phyloP scores from a whole-genome alignment of 2,797 vertebrate species.

The Gadopsis marmoratus region DNA sequence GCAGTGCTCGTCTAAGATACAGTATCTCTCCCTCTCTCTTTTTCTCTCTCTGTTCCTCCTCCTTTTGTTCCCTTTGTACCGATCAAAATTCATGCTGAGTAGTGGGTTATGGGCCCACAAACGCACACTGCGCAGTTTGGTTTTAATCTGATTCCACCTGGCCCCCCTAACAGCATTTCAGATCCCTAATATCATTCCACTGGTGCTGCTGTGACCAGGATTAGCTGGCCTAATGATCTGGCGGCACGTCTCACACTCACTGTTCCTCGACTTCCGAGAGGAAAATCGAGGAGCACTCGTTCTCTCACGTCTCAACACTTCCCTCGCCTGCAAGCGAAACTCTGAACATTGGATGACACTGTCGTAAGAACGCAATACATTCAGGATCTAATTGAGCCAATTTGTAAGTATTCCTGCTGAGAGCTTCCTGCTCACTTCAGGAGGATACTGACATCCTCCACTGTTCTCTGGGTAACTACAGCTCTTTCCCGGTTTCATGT shows the following conservation, averaged over 20 bases:
- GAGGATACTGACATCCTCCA: constrained; percentile 46
- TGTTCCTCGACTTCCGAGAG: constrained; percentile 58
- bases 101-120: constrained; percentile 79
- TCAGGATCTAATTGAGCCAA: constrained; percentile 74
- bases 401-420: constrained; percentile 74
- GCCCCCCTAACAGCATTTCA: constrained; percentile 85
- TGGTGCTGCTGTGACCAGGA: constrained; percentile 80
- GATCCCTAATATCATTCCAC: constrained; percentile 86
- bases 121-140: constrained; percentile 85
- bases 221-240: constrained; percentile 85
- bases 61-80: constrained; percentile 84
- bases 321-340: constrained; percentile 60
- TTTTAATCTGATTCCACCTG: constrained; percentile 88
- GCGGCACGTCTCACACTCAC: constrained; percentile 66
- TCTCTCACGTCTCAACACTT: constrained; percentile 55
- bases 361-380: constrained; percentile 48
- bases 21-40: constrained; percentile 70
- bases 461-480: constrained; percentile 34
- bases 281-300: constrained; percentile 49
- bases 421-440: constrained; percentile 53
- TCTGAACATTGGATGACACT: constrained; percentile 58
- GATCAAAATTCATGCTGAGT: constrained; percentile 88
- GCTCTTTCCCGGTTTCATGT: constrained; percentile 40
- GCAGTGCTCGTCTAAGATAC: constrained; percentile 73
- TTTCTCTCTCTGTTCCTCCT: constrained; percentile 73